Percentiles rank a stretch among this genome's conserved stretches.
Conservation (phyloP, 2,888 invertebrate species). For the Boloria selene region DNA sequence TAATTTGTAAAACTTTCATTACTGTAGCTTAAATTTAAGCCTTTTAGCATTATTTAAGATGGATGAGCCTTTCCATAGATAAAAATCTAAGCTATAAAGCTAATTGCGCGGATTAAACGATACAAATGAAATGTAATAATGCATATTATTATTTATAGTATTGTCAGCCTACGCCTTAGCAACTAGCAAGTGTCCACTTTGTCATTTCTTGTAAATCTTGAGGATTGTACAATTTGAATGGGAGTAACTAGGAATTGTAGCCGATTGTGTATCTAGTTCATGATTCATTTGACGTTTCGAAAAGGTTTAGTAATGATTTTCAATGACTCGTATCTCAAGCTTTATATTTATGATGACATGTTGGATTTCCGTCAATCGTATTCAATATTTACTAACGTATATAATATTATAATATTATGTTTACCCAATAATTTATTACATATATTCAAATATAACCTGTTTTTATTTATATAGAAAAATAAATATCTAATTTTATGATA, state of each 20-base stretch:
- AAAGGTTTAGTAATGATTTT: slow-evolving; percentile 34
- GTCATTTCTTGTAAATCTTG: slow-evolving; percentile 31
- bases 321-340: slow-evolving; percentile 29
- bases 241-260: slow-evolving; percentile 37
- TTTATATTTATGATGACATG: slow-evolving; percentile 25
- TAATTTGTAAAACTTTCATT: no score
- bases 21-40: no score
- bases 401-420: slow-evolving; percentile 3
- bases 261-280: slow-evolving; percentile 38
- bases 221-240: slow-evolving; percentile 36
- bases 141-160: slow-evolving; percentile 32
- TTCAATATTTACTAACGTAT: no score
- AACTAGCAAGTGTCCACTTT: slow-evolving; percentile 30
- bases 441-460: not conserved
- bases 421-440: not conserved
- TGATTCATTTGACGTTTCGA: slow-evolving; percentile 39
- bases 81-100: slow-evolving; percentile 1
- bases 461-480: slow-evolving; percentile 1
- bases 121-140: slow-evolving; percentile 23
- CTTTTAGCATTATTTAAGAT: no score
- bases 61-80: not conserved
- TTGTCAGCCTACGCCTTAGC: slow-evolving; percentile 30
- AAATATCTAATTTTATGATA: not conserved
- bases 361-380: slow-evolving; percentile 18
- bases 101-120: slow-evolving; percentile 17